phyloP scores from a whole-genome alignment of 2,113 vertebrate genomes.

The Scomber japonicus region DNA sequence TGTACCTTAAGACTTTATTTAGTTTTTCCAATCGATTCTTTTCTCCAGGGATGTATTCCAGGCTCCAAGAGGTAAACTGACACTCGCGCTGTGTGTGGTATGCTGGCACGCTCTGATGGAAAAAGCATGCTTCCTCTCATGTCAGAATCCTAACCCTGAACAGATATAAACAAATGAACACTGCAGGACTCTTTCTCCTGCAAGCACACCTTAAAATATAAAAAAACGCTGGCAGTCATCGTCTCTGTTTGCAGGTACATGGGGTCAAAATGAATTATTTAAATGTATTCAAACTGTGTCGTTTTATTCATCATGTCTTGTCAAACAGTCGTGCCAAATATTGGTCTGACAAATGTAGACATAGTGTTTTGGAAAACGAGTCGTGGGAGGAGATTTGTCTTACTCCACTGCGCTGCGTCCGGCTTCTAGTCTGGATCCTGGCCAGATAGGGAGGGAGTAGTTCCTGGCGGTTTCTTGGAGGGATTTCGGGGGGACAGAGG shows the following conservation, averaged over 20 bases:
- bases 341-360: conserved; percentile 45
- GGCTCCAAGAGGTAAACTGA: conserved; percentile 94
- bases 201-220: conserved; percentile 20
- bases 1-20: conserved; percentile 64
- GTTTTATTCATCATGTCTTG: not conserved
- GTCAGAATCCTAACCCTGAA: conserved; percentile 93
- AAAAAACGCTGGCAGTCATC: not conserved
- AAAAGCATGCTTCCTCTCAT: conserved; percentile 98
- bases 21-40: conserved; percentile 91
- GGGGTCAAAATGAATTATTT: not conserved
- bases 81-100: conserved; percentile 96
- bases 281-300: not conserved
- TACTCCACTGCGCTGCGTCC: conserved; percentile 75
- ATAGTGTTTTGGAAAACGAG: conserved; percentile 67
- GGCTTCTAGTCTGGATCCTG: conserved; percentile 82
- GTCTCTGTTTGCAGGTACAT: not conserved
- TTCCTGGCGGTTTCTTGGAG: conserved; percentile 77
- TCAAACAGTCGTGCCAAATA: conserved; percentile 47
- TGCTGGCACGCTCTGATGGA: conserved; percentile 93
- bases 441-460: conserved; percentile 84
- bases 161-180: conserved; percentile 77
- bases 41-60: conserved; percentile 89
- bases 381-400: conserved; percentile 76
- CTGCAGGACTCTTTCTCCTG: conserved; percentile 19
- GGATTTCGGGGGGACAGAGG: conserved; percentile 68